These are phyloP conservation scores for Petrocephalus microphthalmus DNA, from an alignment of 2,113 vertebrate genomes.

Conservation along the genomic window DNA sequence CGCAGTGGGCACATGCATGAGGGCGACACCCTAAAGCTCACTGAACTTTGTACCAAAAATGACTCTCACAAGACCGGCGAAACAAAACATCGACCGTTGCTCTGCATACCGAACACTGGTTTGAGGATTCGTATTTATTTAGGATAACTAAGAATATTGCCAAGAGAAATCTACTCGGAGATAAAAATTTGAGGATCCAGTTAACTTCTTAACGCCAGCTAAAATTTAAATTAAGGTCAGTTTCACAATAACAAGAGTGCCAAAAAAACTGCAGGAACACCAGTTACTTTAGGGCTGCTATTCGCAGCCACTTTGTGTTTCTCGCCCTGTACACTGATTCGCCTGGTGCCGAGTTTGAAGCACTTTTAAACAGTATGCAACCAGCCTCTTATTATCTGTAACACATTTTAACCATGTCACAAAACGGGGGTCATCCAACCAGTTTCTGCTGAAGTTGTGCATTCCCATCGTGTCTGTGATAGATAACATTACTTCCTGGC, in stretches of 20 bases:
- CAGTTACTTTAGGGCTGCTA: background rate
- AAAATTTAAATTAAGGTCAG: background rate
- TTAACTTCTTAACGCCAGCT: background rate
- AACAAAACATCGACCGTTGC: background rate
- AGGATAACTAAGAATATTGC: background rate
- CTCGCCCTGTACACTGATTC: background rate
- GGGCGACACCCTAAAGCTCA: background rate
- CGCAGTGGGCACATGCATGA: background rate
- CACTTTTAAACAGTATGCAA: background rate
- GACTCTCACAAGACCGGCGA: background rate
- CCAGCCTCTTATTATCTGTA: background rate
- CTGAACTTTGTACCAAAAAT: background rate
- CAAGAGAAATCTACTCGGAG: background rate
- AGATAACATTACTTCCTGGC: background rate
- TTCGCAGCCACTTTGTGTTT: background rate
- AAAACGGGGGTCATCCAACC: background rate
- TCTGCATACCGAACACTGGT: background rate
- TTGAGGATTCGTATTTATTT: background rate
- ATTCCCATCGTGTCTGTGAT: background rate
- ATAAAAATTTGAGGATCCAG: background rate
- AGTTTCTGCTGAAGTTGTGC: background rate
- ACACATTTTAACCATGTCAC: too few relatives aligned
- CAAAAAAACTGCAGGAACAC: background rate
- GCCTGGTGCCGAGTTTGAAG: background rate
- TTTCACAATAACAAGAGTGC: background rate